Conservation (phyloP, 2,113 vertebrate genomes). For the Rhinolophus ferrumequinum region DNA sequence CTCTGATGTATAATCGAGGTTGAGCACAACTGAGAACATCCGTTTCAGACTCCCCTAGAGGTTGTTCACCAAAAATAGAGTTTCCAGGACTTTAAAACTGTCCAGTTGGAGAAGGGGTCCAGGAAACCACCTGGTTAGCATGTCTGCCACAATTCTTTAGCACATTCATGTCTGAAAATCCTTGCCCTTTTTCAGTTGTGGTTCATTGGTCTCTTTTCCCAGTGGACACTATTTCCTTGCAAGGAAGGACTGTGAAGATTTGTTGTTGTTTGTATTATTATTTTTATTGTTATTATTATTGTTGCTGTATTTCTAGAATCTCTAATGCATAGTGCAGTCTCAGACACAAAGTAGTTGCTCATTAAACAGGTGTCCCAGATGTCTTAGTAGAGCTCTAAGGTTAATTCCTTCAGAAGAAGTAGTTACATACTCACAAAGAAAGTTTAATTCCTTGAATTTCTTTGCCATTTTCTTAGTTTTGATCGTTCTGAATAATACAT, state of each 20-base stretch:
- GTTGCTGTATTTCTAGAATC: not conserved
- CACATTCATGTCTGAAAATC: not conserved
- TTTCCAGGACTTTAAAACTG: not conserved
- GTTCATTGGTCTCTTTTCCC: not conserved
- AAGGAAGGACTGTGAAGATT: not conserved
- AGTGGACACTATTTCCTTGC: not conserved
- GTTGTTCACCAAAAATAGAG: not conserved
- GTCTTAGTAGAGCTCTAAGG: not conserved
- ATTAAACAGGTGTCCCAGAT: not conserved
- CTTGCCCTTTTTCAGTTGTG: not conserved
- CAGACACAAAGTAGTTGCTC: not conserved
- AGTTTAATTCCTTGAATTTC: constrained; percentile 15
- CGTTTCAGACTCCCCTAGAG: not conserved
- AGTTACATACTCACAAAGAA: not conserved
- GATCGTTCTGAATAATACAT: not conserved
- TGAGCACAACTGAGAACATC: not conserved
- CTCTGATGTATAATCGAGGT: not conserved
- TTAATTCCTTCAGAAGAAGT: not conserved
- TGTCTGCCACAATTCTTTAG: not conserved
- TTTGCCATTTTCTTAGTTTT: not conserved
- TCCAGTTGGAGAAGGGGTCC: not conserved
- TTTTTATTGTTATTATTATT: not conserved
- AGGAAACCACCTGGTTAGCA: not conserved
- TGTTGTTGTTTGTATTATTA: not conserved
- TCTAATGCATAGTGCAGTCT: not conserved